Base-by-base conservation (phyloP, 2,888 invertebrate species). In the Drosophila helvetica region DNA sequence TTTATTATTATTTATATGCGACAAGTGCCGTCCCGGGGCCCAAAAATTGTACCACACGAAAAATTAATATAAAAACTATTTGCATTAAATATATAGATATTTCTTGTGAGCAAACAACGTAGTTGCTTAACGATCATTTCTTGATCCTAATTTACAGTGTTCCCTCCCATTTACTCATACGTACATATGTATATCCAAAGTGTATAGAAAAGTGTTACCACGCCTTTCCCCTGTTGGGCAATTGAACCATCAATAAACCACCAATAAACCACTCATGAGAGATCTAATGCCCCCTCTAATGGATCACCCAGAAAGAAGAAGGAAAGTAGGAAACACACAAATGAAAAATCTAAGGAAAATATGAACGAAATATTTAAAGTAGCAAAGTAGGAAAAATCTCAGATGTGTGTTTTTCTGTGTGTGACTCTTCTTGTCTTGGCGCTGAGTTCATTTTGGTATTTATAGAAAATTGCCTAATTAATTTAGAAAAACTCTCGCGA, bases 371-470 rank as follows among this genome's bases (percentile, higher is more conserved):
- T 33, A 62, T 74, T 60, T 78, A 68, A 78, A 83, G 88, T 78
- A 69, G 80, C 66, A 45, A 65, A 69, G 38, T 38, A 38, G 47
- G 56, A 67, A 69, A 68, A 68, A 63, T 38, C 38, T n/a, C n/a
- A n/a, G n/a, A n/a, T 57, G 45, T 60, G n/a, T n/a, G 54, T 62
- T 52, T 58, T 43, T 62, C 38, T 47, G 66, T 58, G 59, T 73
- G 61, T 75, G 65, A 73, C 81, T 71, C 75, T 88, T 67, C 65
- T 66, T 68, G 68, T 68, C n/a, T 38, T 38, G 62, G 72, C 75
- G 75, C 85, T 91, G 90, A 90, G 87, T 88, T 90, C 87, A 90
- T 84, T 70, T 38, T 45, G 60, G 54, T 90, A 91, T 90, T 89
- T 89, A 79, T 89, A 88, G 89, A 87, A 65, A 78, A 79, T 80